Base-by-base conservation (phyloP, 1,140 invertebrate genomes). In the Drosophila ercepeae region DNA sequence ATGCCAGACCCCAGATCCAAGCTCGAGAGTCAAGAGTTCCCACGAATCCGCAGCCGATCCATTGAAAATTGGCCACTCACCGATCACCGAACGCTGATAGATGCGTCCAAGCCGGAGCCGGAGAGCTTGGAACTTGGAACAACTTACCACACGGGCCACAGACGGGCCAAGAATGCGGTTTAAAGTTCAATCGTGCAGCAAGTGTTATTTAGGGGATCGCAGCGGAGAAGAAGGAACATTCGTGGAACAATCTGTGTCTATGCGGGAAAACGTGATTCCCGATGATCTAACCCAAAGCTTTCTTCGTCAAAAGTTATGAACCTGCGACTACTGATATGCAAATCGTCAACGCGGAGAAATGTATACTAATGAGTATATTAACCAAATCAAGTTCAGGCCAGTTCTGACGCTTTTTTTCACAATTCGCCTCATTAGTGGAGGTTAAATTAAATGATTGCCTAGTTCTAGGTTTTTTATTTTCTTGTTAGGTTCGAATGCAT, bases 141-240 rank as follows among this genome's bases (percentile, higher is more conserved):
- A 48, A 34, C 36, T 39, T 39, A 13, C 23, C 9, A 44, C 61
- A 34, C 36, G 14, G 14, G 36, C 23, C 9, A 44, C 61, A 79
- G 76, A 58, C 58, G 8, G 61, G 55, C 60, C 53, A 86, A 88
- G 82, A 88, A 88, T 89, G 83, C 75, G 83, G 82, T 73, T 88
- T 88, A 88, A 88, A 88, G 82, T 88, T 88, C 82, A 88, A 88
- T 89, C 83, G 83, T 82, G 82, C 77, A 82, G 77, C 82, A 86
- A 86, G 82, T 86, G 77, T 63, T 86, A 76, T 84, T 81, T 76
- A 57, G 25, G 52, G 45, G 54, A 27, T 50, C 16, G 27, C 65
- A 16, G 36, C 6, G 36, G 36, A 70, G 45, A 42, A 45, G 18
- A 16, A 59, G 41, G 58, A 72, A 74, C 34, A 49, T 49, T 23